Conservation (phyloP, 1,140 invertebrate species). For the Gonatopus flavifemur region DNA sequence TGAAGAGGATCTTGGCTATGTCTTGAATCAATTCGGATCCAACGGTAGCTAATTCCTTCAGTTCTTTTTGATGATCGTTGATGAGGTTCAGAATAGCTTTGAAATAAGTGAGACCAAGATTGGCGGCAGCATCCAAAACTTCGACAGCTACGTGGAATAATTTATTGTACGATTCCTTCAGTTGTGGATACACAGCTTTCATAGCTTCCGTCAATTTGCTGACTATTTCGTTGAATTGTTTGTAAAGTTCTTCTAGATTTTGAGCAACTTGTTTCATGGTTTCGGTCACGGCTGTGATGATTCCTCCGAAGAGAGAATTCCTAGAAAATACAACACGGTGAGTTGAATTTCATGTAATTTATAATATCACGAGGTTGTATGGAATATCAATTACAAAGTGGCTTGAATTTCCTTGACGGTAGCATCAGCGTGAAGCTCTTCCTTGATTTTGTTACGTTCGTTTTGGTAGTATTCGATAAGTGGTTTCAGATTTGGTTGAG, state of each 20-base stretch:
- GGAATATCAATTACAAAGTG: slow-evolving; percentile 62
- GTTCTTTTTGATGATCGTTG: slow-evolving; percentile 65
- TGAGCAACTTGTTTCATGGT: slow-evolving; percentile 42
- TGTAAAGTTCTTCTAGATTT: slow-evolving; percentile 48
- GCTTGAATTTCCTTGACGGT: slow-evolving; percentile 67
- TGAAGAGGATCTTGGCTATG: slow-evolving; percentile 55
- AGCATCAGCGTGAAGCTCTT: slow-evolving; percentile 69
- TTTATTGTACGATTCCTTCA: slow-evolving; percentile 62
- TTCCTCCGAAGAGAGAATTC: slow-evolving; percentile 52
- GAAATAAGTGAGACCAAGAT: slow-evolving; percentile 57
- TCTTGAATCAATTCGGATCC: slow-evolving; percentile 60
- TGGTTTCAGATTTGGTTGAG: slow-evolving; percentile 64
- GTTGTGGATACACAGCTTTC: slow-evolving; percentile 52
- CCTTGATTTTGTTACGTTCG: slow-evolving; percentile 64
- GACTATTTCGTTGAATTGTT: slow-evolving; percentile 52
- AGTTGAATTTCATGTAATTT: background rate
- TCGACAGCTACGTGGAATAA: slow-evolving; percentile 47
- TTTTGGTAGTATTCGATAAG: slow-evolving; percentile 61
- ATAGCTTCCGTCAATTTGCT: slow-evolving; percentile 52
- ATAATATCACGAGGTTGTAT: background rate
- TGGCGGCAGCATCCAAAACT: slow-evolving; percentile 54
- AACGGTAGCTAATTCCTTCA: slow-evolving; percentile 64
- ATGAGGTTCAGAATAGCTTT: slow-evolving; percentile 60
- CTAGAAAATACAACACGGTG: slow-evolving; percentile 32
- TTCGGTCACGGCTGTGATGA: slow-evolving; percentile 50